Conservation (phyloP, 2,113 vertebrate genomes). For the Benitochromis conjunctus region DNA sequence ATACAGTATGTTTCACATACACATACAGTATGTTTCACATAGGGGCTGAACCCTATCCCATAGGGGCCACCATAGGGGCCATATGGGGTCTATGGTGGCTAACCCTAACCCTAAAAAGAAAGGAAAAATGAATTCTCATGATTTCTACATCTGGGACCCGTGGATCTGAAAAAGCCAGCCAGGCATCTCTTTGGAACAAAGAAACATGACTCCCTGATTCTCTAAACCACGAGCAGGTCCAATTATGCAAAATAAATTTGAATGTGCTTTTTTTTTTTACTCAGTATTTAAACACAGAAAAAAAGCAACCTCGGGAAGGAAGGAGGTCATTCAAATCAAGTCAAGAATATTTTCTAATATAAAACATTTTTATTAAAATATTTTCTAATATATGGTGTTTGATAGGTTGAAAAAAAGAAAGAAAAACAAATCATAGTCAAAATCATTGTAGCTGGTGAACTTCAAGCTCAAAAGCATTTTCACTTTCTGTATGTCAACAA, state of each 20-base stretch:
- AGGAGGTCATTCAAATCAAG: background rate
- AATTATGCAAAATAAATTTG: background rate
- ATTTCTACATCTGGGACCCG: conserved; percentile 73
- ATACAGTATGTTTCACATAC: too few relatives aligned
- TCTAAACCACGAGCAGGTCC: background rate
- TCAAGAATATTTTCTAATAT: background rate
- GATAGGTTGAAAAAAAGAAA: background rate
- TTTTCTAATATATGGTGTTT: background rate
- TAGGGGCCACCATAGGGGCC: background rate
- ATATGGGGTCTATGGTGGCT: background rate
- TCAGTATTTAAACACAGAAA: background rate
- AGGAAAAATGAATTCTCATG: background rate
- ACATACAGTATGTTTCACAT: too few relatives aligned
- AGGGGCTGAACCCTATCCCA: too few relatives aligned
- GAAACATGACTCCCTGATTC: too few relatives aligned
- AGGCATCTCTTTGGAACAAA: too few relatives aligned
- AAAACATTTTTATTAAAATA: background rate
- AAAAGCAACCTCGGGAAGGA: background rate
- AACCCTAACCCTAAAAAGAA: background rate
- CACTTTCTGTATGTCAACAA: background rate
- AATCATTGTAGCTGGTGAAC: background rate
- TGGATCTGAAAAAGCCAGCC: conserved; percentile 75
- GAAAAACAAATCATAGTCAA: background rate
- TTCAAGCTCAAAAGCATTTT: background rate
- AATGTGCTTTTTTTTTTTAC: background rate